Percentiles rank a stretch among this genome's conserved stretches.
phyloP scores from a whole-genome alignment of 1,140 invertebrate genomes.

The Dinoponera quadriceps region DNA sequence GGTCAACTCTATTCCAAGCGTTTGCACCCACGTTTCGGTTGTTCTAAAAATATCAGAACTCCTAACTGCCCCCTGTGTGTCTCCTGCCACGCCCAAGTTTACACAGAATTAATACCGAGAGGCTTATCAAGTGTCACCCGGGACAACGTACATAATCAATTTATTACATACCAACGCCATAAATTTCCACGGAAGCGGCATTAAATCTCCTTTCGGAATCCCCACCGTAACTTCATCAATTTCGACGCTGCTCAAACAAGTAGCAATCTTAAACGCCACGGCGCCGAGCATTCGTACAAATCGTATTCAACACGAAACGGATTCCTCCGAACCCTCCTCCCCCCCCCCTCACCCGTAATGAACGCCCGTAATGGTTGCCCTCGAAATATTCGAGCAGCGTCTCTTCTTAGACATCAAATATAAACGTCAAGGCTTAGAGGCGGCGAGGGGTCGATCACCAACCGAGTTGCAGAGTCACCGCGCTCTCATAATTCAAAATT shows the following conservation, averaged over 20 bases:
- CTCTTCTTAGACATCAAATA: constrained; percentile 38
- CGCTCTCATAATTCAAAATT: constrained; percentile 63
- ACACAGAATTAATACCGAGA: constrained; percentile 18
- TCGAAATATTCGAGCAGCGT: neutral
- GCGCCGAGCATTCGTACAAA: constrained; percentile 2
- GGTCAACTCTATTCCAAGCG: neutral
- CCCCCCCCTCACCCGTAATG: neutral
- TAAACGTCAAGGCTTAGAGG: constrained; percentile 57
- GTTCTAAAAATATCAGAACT: neutral
- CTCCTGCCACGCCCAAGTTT: constrained; percentile 5
- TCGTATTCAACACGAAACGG: constrained; percentile 10
- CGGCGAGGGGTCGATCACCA: constrained; percentile 50
- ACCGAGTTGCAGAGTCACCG: constrained; percentile 66
- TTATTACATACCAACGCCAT: constrained; percentile 27
- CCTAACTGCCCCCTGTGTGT: neutral
- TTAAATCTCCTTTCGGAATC: constrained; percentile 45
- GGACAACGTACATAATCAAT: constrained; percentile 29
- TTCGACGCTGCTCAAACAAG: constrained; percentile 1
- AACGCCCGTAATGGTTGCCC: neutral
- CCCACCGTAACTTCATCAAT: constrained; percentile 26
- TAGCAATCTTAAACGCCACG: neutral
- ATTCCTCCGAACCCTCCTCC: neutral
- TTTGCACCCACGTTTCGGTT: neutral
- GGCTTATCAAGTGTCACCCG: constrained; percentile 33
- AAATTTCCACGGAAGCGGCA: constrained; percentile 19